These are phyloP conservation scores for Folsomia manolachei DNA, from an alignment of 2,888 invertebrate genomes.

Conservation along the genomic window DNA sequence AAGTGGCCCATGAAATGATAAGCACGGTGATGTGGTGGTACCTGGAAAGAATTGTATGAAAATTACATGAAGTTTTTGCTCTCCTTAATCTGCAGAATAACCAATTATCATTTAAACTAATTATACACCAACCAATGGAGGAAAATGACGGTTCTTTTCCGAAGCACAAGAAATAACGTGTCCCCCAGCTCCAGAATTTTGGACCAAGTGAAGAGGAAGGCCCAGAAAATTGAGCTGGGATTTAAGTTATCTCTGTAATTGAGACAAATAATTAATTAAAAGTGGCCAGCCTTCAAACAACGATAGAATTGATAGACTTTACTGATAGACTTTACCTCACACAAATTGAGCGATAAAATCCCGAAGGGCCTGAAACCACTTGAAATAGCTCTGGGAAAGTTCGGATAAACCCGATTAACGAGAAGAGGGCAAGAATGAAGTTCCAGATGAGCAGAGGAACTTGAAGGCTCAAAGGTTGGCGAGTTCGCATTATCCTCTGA, in stretches of 20 bases:
- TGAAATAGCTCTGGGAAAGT: constrained; percentile 31
- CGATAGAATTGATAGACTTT: too few relatives aligned
- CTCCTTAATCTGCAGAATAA: too few relatives aligned
- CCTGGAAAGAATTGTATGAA: constrained; percentile 13
- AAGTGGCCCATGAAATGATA: constrained; percentile 30
- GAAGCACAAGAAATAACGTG: constrained; percentile 27
- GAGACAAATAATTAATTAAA: background rate
- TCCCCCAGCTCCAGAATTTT: constrained; percentile 37
- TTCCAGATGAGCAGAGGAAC: constrained; percentile 26
- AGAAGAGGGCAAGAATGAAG: constrained; percentile 25
- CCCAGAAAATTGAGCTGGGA: constrained; percentile 25
- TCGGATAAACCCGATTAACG: constrained; percentile 29
- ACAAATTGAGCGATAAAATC: constrained; percentile 33
- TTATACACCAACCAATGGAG: constrained; percentile 29
- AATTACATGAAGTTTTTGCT: too few relatives aligned
- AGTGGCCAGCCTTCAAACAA: constrained; percentile 18
- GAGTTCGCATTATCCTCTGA: constrained; percentile 27
- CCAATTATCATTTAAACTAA: too few relatives aligned
- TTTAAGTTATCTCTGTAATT: constrained; percentile 11
- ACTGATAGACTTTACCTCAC: constrained; percentile 26
- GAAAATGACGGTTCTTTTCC: constrained; percentile 27
- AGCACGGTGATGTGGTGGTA: constrained; percentile 38
- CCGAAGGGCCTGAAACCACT: constrained; percentile 27
- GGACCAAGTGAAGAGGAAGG: constrained; percentile 34
- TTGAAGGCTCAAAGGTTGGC: constrained; percentile 29